Conservation (phyloP, 92 coral and sea anemone species). For the Porites divaricata region DNA sequence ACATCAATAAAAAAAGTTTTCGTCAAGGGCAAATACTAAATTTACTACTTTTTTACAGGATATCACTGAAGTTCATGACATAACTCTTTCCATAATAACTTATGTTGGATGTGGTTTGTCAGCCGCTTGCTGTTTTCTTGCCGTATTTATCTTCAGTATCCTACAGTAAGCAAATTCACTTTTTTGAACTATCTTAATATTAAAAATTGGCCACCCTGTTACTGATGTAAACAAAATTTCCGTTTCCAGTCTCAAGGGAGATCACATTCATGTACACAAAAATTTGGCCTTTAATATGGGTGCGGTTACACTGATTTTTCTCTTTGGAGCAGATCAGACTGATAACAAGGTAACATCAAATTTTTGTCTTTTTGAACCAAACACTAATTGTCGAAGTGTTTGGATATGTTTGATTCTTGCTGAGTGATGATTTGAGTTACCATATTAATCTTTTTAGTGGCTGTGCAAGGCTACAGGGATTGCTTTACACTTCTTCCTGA, state of each 20-base stretch:
- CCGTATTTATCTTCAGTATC: slow-evolving; percentile 65
- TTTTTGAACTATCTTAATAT: background rate
- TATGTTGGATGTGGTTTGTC: slow-evolving; percentile 84
- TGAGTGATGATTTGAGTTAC: background rate
- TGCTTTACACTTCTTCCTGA: slow-evolving; percentile 85
- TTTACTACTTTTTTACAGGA: slow-evolving; percentile 25
- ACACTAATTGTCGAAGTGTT: too few species aligned
- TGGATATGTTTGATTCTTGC: background rate
- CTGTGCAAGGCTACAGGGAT: slow-evolving; percentile 86
- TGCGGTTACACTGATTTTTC: slow-evolving; percentile 81
- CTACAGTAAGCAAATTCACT: slow-evolving; percentile 71
- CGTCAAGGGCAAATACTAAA: too few species aligned
- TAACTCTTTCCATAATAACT: slow-evolving; percentile 70
- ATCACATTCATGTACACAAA: slow-evolving; percentile 84
- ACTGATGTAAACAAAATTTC: background rate
- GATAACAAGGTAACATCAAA: slow-evolving; percentile 62
- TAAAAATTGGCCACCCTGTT: background rate
- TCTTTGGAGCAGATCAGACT: slow-evolving; percentile 75
- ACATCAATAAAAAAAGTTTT: too few species aligned
- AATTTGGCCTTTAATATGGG: slow-evolving; percentile 92
- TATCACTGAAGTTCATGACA: slow-evolving; percentile 43
- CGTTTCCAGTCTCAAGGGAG: slow-evolving; percentile 74
- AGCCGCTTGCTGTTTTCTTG: slow-evolving; percentile 66
- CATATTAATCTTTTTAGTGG: slow-evolving; percentile 56
- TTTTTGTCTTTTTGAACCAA: too few species aligned